Evolutionary conservation across 2,888 invertebrate species (phyloP).

Genomic region (Nomada ruficornis): DNA sequence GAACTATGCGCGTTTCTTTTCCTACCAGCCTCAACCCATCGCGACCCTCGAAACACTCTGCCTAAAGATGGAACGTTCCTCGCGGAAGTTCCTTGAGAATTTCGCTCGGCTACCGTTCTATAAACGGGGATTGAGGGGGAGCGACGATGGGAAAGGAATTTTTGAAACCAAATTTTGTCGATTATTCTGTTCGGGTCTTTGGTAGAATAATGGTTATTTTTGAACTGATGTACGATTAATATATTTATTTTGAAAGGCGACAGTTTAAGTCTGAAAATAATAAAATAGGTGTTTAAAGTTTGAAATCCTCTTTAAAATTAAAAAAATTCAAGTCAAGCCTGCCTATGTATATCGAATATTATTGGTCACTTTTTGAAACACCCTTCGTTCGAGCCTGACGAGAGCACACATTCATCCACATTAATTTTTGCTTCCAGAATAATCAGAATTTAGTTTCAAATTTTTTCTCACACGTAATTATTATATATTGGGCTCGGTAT

Average conservation of each 20-base stretch:
- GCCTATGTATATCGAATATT: too few relatives aligned
- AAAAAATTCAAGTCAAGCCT: too few relatives aligned
- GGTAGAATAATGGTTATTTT: not conserved
- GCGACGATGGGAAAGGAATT: not conserved
- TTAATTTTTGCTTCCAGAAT: too few relatives aligned
- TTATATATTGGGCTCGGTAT: not conserved
- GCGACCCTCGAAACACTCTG: conserved; percentile 33
- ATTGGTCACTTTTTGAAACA: too few relatives aligned
- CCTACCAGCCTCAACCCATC: not conserved
- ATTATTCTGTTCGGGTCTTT: not conserved
- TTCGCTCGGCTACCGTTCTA: not conserved
- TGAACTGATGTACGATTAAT: too few relatives aligned
- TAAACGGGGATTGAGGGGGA: not conserved
- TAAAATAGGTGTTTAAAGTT: too few relatives aligned
- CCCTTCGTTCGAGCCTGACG: too few relatives aligned
- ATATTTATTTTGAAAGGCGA: too few relatives aligned
- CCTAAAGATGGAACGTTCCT: conserved; percentile 34
- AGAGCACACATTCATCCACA: too few relatives aligned
- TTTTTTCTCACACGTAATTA: not conserved
- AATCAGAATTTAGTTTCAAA: too few relatives aligned
- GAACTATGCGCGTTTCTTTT: conserved; percentile 57
- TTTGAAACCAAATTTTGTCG: not conserved
- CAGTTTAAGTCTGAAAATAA: too few relatives aligned
- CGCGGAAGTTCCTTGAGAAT: conserved; percentile 23
- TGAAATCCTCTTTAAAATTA: too few relatives aligned